Evolutionary conservation across 2,797 vertebrate species (phyloP).

Genomic region (Babyrousa celebensis): DNA sequence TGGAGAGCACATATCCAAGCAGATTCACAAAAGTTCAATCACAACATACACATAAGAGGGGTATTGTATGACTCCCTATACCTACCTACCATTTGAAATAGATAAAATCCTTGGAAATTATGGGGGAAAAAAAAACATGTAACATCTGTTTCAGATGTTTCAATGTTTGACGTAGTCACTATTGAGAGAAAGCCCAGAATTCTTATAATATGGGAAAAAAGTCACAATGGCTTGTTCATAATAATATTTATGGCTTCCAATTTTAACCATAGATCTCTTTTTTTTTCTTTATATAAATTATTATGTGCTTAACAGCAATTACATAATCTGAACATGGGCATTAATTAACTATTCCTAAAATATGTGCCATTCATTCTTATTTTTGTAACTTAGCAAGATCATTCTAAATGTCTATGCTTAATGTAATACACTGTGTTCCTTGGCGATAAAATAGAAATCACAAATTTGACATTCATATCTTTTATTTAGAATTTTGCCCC

Average conservation of each 20-base stretch:
- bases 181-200: conserved; percentile 66
- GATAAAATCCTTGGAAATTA: conserved; percentile 22
- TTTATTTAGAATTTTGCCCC: neutral
- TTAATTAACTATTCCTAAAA: conserved; percentile 65
- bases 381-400: conserved; percentile 11
- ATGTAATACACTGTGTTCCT: neutral
- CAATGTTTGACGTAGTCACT: conserved; percentile 38
- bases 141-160: conserved; percentile 23
- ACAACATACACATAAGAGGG: neutral
- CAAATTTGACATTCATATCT: neutral
- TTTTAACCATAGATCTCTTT: conserved; percentile 50
- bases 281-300: conserved; percentile 45
- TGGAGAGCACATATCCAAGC: neutral
- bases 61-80: neutral
- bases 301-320: conserved; percentile 34
- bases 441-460: neutral
- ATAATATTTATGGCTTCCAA: conserved; percentile 46
- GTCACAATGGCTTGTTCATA: conserved; percentile 24
- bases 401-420: conserved; percentile 32
- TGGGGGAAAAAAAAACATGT: neutral
- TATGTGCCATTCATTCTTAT: conserved; percentile 34
- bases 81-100: neutral
- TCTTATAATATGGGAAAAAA: conserved; percentile 38
- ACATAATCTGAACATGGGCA: neutral
- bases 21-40: conserved; percentile 2